Percentiles rank a stretch among this genome's conserved stretches.
Conservation (phyloP, 2,113 vertebrate genomes). For the Nicator chloris region DNA sequence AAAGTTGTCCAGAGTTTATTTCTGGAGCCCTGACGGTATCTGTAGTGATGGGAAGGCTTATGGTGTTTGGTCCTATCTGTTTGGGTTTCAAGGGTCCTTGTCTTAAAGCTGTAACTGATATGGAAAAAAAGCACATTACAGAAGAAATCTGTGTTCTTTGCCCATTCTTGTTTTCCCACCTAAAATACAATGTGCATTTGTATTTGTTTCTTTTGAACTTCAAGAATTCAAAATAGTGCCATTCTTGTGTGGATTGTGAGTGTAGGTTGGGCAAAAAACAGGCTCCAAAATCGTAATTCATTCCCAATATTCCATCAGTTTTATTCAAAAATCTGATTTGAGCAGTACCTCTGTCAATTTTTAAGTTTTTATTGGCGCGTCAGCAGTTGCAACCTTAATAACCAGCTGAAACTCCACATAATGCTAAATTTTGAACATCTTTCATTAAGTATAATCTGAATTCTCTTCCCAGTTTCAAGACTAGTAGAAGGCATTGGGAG, state of each 20-base stretch:
- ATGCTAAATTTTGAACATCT: background rate
- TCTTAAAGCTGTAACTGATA: background rate
- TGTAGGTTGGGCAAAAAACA: background rate
- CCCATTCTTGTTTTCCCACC: background rate
- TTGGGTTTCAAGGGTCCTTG: background rate
- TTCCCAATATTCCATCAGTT: background rate
- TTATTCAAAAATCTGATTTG: background rate
- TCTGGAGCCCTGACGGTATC: background rate
- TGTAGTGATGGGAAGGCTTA: background rate
- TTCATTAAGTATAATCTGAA: background rate
- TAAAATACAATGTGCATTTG: background rate
- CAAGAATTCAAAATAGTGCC: background rate
- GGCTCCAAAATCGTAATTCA: background rate
- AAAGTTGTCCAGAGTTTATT: background rate
- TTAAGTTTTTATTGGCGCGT: background rate
- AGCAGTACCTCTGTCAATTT: background rate
- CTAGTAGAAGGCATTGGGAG: background rate
- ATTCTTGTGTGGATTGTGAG: background rate
- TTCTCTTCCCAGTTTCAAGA: background rate
- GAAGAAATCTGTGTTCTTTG: background rate
- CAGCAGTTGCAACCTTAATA: background rate
- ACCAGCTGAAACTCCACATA: background rate
- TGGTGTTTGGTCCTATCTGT: background rate
- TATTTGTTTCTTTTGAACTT: background rate
- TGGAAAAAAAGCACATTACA: background rate